Conservation (phyloP, 1,140 invertebrate genomes). For the Platyscapa corneri region DNA sequence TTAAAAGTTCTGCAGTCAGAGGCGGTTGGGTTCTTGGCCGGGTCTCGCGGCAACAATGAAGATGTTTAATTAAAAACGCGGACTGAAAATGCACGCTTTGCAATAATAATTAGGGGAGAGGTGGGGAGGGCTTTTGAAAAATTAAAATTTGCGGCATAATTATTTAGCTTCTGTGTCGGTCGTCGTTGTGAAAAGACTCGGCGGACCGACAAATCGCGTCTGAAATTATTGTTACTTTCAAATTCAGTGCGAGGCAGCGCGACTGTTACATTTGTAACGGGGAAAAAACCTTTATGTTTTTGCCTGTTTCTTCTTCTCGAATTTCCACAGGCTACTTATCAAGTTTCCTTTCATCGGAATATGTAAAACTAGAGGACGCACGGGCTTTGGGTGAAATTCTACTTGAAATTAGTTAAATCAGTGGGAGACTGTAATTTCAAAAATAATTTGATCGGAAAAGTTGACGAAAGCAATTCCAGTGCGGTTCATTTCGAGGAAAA, state of each 20-base stretch:
- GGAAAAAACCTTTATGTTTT: not conserved
- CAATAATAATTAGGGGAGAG: no score
- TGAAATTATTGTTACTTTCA: not conserved
- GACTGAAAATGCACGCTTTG: no score
- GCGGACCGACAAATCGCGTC: not conserved
- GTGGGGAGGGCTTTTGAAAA: not conserved
- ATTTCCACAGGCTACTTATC: not conserved
- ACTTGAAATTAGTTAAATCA: slow-evolving; percentile 1
- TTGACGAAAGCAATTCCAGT: not conserved
- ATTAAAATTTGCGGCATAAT: not conserved
- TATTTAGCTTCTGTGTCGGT: not conserved
- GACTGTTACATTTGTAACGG: not conserved
- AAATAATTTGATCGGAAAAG: slow-evolving; percentile 20
- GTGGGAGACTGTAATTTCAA: not conserved
- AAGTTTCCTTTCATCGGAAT: not conserved
- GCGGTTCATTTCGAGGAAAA: not conserved
- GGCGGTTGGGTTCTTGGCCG: no score
- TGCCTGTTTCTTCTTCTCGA: not conserved
- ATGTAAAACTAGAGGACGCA: not conserved
- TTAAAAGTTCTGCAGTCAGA: no score
- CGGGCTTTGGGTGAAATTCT: not conserved
- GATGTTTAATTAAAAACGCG: no score
- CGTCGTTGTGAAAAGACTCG: not conserved
- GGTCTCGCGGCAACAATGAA: no score
- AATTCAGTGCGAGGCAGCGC: not conserved